Evolutionary conservation across 2,113 vertebrate genomes (phyloP).

Genomic region (Columba janthina): DNA sequence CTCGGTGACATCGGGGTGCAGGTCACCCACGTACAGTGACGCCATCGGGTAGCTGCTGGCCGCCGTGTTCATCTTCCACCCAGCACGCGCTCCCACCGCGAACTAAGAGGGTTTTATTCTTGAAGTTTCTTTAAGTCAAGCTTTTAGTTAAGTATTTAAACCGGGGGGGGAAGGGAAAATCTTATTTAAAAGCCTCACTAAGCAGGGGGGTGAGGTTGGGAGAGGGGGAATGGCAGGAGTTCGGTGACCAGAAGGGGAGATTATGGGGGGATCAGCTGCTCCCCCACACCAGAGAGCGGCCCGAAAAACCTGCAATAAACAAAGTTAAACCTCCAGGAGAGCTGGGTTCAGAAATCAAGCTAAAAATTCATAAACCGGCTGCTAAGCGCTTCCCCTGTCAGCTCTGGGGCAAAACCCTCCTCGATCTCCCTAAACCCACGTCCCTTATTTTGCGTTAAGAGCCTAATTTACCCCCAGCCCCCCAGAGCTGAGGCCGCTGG

Average conservation of each 20-base stretch:
- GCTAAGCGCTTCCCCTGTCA: background rate
- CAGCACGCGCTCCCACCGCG: conserved; percentile 17
- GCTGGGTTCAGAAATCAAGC: rapidly evolving
- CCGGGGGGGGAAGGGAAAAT: rapidly evolving
- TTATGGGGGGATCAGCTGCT: background rate
- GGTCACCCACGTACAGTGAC: conserved; percentile 96
- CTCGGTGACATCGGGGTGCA: conserved; percentile 98
- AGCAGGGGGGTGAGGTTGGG: background rate
- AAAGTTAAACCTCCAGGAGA: background rate
- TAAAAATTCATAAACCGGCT: background rate
- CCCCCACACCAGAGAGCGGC: background rate
- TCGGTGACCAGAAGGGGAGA: rapidly evolving
- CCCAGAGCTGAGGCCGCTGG: background rate
- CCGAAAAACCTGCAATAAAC: background rate
- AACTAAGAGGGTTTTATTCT: background rate
- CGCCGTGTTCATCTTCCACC: conserved; percentile 77
- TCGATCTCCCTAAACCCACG: background rate
- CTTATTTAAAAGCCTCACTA: background rate
- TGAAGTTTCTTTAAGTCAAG: background rate
- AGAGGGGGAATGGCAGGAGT: background rate
- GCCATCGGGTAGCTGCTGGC: conserved; percentile 96
- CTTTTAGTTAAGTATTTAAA: background rate
- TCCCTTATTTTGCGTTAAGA: background rate
- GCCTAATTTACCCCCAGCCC: background rate
- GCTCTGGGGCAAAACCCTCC: background rate